Evolutionary conservation across 1,140 invertebrate species (phyloP), one percentile per base, ranked within the genome.

Genomic region (Drosophila burlai): DNA sequence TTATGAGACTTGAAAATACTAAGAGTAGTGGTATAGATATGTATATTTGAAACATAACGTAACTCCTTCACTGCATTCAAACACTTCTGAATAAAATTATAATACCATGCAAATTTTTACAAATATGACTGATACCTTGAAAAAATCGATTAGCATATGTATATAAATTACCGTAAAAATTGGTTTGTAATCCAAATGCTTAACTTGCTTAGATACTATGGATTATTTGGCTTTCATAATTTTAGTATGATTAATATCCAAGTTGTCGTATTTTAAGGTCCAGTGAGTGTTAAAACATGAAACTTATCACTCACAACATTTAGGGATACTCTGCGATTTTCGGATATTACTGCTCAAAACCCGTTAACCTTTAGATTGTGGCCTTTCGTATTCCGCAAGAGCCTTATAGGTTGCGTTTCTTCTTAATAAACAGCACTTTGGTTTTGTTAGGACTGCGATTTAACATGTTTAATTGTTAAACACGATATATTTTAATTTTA

Each of bases 401-500:
- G 1, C 45, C 21, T 47, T 47, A 24, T 15, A 21, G 10, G 11
- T 24, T 26, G 21, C 21, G 21, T 26, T 24, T 13, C 21, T 24
- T 26, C 1, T 47, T 47, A 26, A 16, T 50, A n/a, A 50, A 15
- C 7, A 16, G 8, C 21, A 55, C 21, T 40, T 40, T 55, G 2
- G 10, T 11, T 4, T 10, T 55, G 11, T 54, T 36, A 54, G 6
- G 8, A 21, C n/a, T 13, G 50, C 6, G n/a, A 18, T 0, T 21
- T 15, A 21, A 29, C 18, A 54, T 24, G 13, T 10, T 55, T 38
- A 15, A 10, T 34, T 34, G 4, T 18, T 18, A 34, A 34, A 13
- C n/a, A 34, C 29, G 13, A 55, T 38, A 8, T 55, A 16, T 55
- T 54, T 15, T 36, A 13, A 54, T 54, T 54, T 21, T n/a, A 31